Evolutionary conservation across 2,113 vertebrate species (phyloP).

Genomic region (Gymnogyps californianus): DNA sequence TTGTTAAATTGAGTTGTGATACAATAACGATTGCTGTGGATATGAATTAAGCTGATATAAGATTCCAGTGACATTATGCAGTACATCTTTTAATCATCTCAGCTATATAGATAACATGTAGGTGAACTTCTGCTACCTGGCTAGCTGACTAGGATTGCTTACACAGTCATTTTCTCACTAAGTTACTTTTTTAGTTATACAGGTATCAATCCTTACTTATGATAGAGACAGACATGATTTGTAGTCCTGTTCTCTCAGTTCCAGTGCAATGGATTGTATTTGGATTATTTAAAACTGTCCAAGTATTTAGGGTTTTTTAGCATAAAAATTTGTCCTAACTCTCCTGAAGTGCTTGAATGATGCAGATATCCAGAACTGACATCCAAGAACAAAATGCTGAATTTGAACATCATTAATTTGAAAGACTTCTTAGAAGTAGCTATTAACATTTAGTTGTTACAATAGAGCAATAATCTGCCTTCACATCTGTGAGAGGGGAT

Average conservation of each 20-base stretch:
- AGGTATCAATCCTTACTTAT: not conserved
- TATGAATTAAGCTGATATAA: not conserved
- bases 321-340: not conserved
- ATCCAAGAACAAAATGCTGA: not conserved
- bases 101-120: not conserved
- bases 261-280: not conserved
- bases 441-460: not conserved
- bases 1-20: not conserved
- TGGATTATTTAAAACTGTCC: not conserved
- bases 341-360: not conserved
- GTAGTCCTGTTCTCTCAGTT: not conserved
- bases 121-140: not conserved
- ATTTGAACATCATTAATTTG: not conserved
- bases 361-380: not conserved
- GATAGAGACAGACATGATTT: not conserved
- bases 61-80: not conserved
- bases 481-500: not conserved
- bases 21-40: not conserved
- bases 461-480: not conserved
- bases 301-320: not conserved
- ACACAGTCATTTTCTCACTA: not conserved
- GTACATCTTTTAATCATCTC: not conserved
- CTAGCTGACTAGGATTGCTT: not conserved
- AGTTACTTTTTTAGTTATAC: not conserved
- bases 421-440: not conserved